phyloP scores from a whole-genome alignment of 2,113 vertebrate genomes.

The Mionectes macconnelli region DNA sequence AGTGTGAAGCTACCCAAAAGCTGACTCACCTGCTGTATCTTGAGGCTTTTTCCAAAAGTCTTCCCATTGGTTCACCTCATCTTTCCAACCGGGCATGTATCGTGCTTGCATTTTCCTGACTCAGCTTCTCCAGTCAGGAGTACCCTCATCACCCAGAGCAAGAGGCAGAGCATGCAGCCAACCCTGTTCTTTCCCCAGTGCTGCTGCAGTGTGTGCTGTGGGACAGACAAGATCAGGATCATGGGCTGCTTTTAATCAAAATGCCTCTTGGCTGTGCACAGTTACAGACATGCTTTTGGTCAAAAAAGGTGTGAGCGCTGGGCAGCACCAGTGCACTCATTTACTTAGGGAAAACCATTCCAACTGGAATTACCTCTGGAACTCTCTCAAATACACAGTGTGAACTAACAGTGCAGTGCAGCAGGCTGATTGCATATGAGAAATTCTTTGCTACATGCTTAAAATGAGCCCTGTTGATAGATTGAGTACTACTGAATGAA shows the following conservation, averaged over 20 bases:
- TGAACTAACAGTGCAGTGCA: background rate
- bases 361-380: background rate
- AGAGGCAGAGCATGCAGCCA: background rate
- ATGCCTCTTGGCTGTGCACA: background rate
- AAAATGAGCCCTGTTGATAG: background rate
- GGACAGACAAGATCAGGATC: background rate
- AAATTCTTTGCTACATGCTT: constrained; percentile 25
- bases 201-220: background rate
- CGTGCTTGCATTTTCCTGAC: background rate
- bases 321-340: background rate
- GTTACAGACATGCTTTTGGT: background rate
- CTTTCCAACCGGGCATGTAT: background rate
- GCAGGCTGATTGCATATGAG: background rate
- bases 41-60: background rate
- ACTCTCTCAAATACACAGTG: background rate
- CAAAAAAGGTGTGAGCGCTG: background rate
- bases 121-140: background rate
- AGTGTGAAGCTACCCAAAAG: background rate
- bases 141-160: background rate
- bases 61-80: background rate
- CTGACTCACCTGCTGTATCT: background rate
- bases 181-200: background rate
- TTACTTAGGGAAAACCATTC: background rate
- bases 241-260: background rate
- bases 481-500: background rate